phyloP scores from a whole-genome alignment of 2,113 vertebrate species.

The Microcebus lehilahytsara region DNA sequence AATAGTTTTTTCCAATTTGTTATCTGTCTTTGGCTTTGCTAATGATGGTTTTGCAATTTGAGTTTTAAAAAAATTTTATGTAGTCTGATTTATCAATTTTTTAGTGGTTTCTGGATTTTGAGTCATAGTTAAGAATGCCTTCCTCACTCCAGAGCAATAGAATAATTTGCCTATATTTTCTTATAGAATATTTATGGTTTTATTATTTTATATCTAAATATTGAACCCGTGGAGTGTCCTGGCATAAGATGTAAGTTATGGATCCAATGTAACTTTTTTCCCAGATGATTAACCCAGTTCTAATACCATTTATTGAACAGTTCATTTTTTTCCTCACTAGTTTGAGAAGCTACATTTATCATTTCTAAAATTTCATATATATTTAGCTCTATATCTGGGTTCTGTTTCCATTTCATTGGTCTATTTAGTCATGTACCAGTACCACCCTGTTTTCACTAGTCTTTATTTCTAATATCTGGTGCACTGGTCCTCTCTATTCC shows the following conservation, averaged over 20 bases:
- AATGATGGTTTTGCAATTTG: not conserved
- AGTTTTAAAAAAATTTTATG: not conserved
- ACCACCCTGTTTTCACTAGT: not conserved
- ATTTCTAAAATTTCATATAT: not conserved
- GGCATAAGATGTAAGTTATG: not conserved
- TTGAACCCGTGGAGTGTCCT: not conserved
- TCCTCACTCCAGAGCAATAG: not conserved
- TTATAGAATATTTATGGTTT: not conserved
- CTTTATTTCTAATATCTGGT: not conserved
- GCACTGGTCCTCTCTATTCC: not conserved
- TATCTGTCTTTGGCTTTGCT: not conserved
- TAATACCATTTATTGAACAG: not conserved
- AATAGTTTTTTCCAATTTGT: not conserved
- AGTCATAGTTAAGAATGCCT: not conserved
- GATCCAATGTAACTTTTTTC: not conserved
- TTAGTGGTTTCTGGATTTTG: not conserved
- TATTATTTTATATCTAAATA: not conserved
- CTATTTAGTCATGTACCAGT: not conserved
- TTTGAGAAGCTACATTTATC: not conserved
- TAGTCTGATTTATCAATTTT: not conserved
- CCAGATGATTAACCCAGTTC: not conserved
- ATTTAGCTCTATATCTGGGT: not conserved
- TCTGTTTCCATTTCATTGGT: not conserved
- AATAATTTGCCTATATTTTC: not conserved
- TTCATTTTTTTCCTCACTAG: not conserved